A percentile compares a stretch with the other conserved stretches of the same genome.
Evolutionary conservation across 1,140 invertebrate species (phyloP).

Genomic region (Neodiprion fabricii): DNA sequence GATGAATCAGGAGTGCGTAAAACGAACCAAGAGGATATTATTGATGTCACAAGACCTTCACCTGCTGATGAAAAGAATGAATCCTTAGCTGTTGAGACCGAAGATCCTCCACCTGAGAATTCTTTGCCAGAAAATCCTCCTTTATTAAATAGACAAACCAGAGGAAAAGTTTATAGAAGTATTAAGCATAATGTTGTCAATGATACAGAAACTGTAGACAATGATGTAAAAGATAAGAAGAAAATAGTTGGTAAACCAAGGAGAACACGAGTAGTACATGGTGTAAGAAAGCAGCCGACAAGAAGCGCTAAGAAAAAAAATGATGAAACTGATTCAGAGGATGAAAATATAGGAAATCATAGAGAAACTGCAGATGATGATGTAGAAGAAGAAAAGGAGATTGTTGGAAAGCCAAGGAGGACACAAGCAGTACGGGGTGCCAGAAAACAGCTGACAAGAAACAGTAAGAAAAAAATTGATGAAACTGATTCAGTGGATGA

Average conservation of each 20-base stretch:
- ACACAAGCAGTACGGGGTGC: not conserved
- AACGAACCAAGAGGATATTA: too few relatives aligned
- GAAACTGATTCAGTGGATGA: not conserved
- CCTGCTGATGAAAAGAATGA: too few relatives aligned
- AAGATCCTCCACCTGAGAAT: too few relatives aligned
- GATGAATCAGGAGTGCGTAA: too few relatives aligned
- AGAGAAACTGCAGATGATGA: conserved; percentile 25
- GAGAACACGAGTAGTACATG: not conserved
- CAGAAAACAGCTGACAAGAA: not conserved
- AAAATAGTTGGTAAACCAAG: conserved; percentile 13
- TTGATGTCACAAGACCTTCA: too few relatives aligned
- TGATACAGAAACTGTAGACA: conserved; percentile 16
- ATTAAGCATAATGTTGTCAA: conserved; percentile 13
- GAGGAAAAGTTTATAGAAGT: conserved; percentile 2
- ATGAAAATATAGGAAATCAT: not conserved
- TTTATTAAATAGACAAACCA: not conserved
- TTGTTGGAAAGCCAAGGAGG: conserved; percentile 37
- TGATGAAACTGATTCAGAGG: not conserved
- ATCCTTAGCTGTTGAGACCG: too few relatives aligned
- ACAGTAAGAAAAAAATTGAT: not conserved
- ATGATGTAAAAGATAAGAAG: conserved; percentile 17
- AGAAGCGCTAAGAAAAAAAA: not conserved
- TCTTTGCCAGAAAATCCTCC: too few relatives aligned
- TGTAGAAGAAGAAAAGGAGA: conserved; percentile 24
- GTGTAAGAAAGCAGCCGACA: not conserved